Base-by-base conservation (phyloP, 2,888 invertebrate species). In the Linnaemya vulpina region DNA sequence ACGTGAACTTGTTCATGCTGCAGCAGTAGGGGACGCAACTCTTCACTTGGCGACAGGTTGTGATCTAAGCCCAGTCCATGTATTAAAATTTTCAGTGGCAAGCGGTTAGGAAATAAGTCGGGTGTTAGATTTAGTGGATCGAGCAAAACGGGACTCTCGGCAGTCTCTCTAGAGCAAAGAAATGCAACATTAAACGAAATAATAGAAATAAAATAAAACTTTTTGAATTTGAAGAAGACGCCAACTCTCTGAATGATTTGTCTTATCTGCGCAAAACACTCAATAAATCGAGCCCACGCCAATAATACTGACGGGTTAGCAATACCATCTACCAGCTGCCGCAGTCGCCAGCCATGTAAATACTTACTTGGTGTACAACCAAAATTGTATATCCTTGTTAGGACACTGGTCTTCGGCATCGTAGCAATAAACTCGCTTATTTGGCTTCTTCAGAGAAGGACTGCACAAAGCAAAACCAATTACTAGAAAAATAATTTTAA, bases 1-100 rank as follows among this genome's bases (percentile, higher is more conserved):
- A 95, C 92, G 87, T 95, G 94, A 88, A 94, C 94, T 35, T 94
- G 89, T 65, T 93, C 94, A 63, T 93, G 92, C 79, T 93, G 84
- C 87, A 95, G 90, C 86, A 94, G 94, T 0, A 93, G 94, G 93
- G 94, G 94, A 83, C 95, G 92, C 67, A 95, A 93, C 91, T 95
- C 94, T 15, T 92, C 90, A 88, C 94, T 95, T 0, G 95, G 95
- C 0, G 94, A 93, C 85, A 92, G 93, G 87, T 94, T 93, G 85
- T 91, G 94, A 87, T 93, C 86, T 0, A 95, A 94, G 0, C 94
- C 94, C 86, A 94, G 95, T 0, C 95, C 95, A 84, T 95, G 95
- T 68, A 95, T 94, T 10, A 95, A 88, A 25, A 95, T 91, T 87
- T 94, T 94, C 0, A 95, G 89, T 2, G 93, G 92, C 15, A 91